These are phyloP conservation scores for Clepsis dumicolana DNA, from an alignment of 2,888 invertebrate genomes.

Conservation along the genomic window DNA sequence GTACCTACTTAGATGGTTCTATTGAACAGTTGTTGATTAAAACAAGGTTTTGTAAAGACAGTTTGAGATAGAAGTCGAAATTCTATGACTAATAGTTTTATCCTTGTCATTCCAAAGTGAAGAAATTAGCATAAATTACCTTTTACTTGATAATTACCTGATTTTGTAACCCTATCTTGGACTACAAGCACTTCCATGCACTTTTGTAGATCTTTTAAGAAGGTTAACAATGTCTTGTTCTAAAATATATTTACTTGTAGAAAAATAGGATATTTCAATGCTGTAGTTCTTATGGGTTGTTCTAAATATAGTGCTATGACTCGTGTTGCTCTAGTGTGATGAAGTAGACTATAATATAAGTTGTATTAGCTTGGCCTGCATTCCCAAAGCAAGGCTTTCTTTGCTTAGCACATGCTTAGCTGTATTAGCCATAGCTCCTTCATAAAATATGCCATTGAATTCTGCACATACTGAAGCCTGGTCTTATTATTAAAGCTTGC, in stretches of 20 bases:
- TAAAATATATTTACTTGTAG: background rate
- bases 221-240: background rate
- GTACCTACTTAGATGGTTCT: slow-evolving; percentile 22
- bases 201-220: background rate
- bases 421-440: background rate
- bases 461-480: background rate
- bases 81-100: slow-evolving; percentile 33
- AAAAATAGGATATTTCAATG: background rate
- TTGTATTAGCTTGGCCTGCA: slow-evolving; percentile 19
- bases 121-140: background rate
- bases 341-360: slow-evolving; percentile 20
- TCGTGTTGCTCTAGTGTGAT: slow-evolving; percentile 27
- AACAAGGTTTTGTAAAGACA: slow-evolving; percentile 30
- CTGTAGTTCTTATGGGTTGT: background rate
- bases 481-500: background rate
- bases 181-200: background rate
- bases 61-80: slow-evolving; percentile 24
- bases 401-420: slow-evolving; percentile 14
- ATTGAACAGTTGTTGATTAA: slow-evolving; percentile 23
- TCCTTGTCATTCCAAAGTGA: slow-evolving; percentile 9
- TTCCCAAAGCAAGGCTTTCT: slow-evolving; percentile 31
- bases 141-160: background rate
- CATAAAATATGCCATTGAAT: background rate
- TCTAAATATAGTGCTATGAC: slow-evolving; percentile 13
- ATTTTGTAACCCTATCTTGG: background rate